Conservation (phyloP, 2,113 vertebrate genomes). For the Numida meleagris region DNA sequence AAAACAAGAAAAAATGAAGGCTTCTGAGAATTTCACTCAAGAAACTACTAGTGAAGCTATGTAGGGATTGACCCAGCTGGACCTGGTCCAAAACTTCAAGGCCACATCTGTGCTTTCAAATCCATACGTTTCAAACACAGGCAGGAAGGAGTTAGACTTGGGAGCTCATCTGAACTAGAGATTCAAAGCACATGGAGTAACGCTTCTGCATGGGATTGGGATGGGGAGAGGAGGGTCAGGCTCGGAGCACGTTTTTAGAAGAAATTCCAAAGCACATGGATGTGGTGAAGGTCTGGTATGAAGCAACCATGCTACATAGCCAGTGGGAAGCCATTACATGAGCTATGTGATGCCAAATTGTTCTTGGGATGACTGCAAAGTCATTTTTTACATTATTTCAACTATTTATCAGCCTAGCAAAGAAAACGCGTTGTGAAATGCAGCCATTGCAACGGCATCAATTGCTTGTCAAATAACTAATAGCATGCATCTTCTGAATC, state of each 20-base stretch:
- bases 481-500: slow-evolving; percentile 18
- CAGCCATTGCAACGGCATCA: slow-evolving; percentile 25
- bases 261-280: slow-evolving; percentile 54
- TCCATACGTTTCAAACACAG: not conserved
- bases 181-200: slow-evolving; percentile 65
- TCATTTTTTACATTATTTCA: slow-evolving; percentile 43
- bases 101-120: slow-evolving; percentile 61
- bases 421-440: slow-evolving; percentile 21
- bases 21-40: slow-evolving; percentile 51
- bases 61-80: slow-evolving; percentile 56
- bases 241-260: slow-evolving; percentile 47
- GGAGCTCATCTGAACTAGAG: slow-evolving; percentile 55
- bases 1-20: slow-evolving; percentile 48
- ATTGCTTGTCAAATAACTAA: slow-evolving; percentile 38
- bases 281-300: slow-evolving; percentile 44
- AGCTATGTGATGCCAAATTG: slow-evolving; percentile 12
- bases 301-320: not conserved
- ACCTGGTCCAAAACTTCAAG: slow-evolving; percentile 52
- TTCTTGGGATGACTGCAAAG: slow-evolving; percentile 42
- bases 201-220: slow-evolving; percentile 57
- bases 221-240: slow-evolving; percentile 20
- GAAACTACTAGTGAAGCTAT: slow-evolving; percentile 45
- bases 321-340: slow-evolving; percentile 35
- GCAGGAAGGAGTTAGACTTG: slow-evolving; percentile 57
- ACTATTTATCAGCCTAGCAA: slow-evolving; percentile 26